Conservation (phyloP, 2,113 vertebrate genomes). For the Gavialis gangeticus region DNA sequence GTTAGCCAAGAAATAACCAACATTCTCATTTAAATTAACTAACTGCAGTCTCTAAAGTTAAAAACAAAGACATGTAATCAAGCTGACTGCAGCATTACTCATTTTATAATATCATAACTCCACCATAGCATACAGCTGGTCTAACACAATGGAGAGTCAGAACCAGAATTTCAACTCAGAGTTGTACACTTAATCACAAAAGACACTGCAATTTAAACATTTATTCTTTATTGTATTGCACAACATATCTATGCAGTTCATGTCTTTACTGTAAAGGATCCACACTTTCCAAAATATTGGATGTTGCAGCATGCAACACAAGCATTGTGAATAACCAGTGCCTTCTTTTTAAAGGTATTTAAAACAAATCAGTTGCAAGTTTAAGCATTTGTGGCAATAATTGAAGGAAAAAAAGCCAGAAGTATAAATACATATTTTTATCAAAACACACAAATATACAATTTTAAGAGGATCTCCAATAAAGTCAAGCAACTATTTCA, state of each 20-base stretch:
- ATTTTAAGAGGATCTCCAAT: conserved; percentile 76
- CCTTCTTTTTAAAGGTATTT: conserved; percentile 63
- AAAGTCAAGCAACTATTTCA: conserved; percentile 74
- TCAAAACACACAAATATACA: conserved; percentile 75
- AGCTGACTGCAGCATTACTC: not conserved
- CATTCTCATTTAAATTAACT: not conserved
- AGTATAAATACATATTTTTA: conserved; percentile 67
- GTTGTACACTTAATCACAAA: conserved; percentile 50
- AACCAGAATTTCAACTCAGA: not conserved
- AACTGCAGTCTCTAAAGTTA: not conserved
- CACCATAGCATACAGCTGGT: not conserved
- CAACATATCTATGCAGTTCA: conserved; percentile 77
- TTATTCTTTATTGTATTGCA: conserved; percentile 83
- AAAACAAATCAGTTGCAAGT: conserved; percentile 62
- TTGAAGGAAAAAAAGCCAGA: conserved; percentile 65
- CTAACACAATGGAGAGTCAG: not conserved
- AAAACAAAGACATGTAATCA: not conserved
- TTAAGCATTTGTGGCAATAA: conserved; percentile 71
- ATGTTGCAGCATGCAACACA: conserved; percentile 71
- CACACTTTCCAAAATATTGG: conserved; percentile 69
- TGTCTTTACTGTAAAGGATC: conserved; percentile 72
- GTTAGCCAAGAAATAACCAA: not conserved
- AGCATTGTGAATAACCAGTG: conserved; percentile 74
- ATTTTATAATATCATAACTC: not conserved
- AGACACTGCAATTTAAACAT: conserved; percentile 63